These are phyloP conservation scores for Lates calcarifer DNA, from an alignment of 2,113 vertebrate species.

Conservation along the genomic window DNA sequence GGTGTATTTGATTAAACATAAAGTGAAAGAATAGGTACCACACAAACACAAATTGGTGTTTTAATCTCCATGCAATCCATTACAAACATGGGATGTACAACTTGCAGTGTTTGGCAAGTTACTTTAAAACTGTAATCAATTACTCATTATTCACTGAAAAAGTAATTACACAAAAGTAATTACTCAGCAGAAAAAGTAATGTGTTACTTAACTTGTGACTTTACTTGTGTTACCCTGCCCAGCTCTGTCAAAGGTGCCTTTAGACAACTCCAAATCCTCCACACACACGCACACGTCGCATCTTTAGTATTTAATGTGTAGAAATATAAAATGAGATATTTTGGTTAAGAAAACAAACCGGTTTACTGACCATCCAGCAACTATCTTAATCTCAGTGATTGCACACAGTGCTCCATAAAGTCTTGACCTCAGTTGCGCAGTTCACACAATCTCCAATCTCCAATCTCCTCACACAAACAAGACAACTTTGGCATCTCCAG, in stretches of 20 bases:
- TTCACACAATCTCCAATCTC: background rate
- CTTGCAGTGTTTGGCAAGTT: background rate
- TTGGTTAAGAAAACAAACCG: too few relatives aligned
- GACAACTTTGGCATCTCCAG: too few relatives aligned
- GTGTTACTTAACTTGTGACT: background rate
- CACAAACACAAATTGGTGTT: background rate
- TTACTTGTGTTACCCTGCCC: background rate
- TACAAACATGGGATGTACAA: background rate
- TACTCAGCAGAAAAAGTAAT: background rate
- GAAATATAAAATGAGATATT: background rate
- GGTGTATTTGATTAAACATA: constrained; percentile 6
- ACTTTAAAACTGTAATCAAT: background rate
- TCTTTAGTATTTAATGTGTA: background rate
- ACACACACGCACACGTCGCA: background rate
- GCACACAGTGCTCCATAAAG: background rate
- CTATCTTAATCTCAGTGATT: background rate
- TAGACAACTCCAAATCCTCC: background rate
- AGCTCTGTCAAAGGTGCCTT: background rate
- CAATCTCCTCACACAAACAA: background rate
- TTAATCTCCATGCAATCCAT: background rate
- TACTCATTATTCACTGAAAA: background rate
- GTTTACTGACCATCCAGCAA: background rate
- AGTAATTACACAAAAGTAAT: background rate
- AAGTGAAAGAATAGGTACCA: background rate
- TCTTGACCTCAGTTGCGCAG: background rate